Conservation (phyloP, 2,113 vertebrate genomes). For the Vimba vimba region DNA sequence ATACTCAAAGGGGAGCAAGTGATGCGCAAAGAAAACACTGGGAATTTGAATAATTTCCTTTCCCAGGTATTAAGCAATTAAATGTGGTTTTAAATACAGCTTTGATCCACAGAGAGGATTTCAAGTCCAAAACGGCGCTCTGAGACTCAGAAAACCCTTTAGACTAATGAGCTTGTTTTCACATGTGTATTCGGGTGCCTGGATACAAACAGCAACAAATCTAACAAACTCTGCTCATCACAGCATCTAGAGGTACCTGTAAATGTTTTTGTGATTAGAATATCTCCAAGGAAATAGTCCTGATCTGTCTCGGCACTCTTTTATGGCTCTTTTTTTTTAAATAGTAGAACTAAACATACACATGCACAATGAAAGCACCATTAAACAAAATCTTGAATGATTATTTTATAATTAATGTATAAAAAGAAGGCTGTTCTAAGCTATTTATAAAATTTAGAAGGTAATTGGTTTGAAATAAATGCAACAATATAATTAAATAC, state of each 20-base stretch:
- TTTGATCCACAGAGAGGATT: conserved; percentile 40
- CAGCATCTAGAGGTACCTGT: background rate
- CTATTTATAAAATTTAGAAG: background rate
- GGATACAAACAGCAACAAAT: conserved; percentile 57
- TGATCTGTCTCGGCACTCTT: background rate
- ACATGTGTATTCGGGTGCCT: conserved; percentile 46
- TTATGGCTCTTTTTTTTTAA: background rate
- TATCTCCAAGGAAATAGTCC: conserved; percentile 32
- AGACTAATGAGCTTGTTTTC: conserved; percentile 48
- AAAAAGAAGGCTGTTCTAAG: background rate
- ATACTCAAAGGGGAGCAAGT: background rate
- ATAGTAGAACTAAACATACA: too few relatives aligned
- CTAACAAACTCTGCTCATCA: conserved; percentile 12
- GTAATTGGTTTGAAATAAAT: conserved; percentile 8
- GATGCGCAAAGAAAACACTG: conserved; percentile 25
- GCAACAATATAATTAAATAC: background rate
- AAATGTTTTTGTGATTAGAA: conserved; percentile 28
- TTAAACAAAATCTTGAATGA: background rate
- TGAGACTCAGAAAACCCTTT: conserved; percentile 37
- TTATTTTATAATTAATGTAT: conserved; percentile 15
- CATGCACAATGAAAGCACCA: background rate
- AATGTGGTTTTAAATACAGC: conserved; percentile 21
- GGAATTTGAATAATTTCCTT: conserved; percentile 29
- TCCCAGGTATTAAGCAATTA: conserved; percentile 40
- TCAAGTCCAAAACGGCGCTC: conserved; percentile 20